Percentiles rank a stretch among this genome's conserved stretches.
These are phyloP conservation scores for Plecturocebus donacophilus DNA, from an alignment of 2,113 vertebrate species.

Conservation along the genomic window DNA sequence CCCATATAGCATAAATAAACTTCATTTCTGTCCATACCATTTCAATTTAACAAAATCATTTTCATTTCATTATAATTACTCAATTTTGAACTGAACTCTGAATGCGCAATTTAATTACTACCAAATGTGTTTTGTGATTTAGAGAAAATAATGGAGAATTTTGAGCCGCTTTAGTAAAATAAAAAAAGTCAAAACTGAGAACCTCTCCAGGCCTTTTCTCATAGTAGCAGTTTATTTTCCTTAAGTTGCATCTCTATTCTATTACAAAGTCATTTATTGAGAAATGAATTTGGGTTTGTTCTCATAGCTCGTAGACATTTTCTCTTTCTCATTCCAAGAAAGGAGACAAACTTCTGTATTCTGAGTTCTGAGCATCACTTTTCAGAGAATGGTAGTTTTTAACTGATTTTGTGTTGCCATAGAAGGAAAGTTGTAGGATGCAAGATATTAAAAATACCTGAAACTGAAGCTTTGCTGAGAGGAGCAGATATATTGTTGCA, in stretches of 20 bases:
- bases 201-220: background rate
- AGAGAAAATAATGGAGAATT: slow-evolving; percentile 11
- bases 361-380: background rate
- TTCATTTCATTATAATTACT: slow-evolving; percentile 9
- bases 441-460: background rate
- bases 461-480: background rate
- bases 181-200: background rate
- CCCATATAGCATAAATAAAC: background rate
- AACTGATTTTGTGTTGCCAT: background rate
- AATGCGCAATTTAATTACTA: background rate
- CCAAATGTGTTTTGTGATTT: background rate
- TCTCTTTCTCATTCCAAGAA: background rate
- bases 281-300: background rate
- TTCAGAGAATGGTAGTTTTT: background rate
- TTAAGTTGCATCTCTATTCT: background rate
- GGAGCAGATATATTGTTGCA: background rate
- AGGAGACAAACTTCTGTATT: background rate
- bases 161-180: background rate
- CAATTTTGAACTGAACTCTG: background rate
- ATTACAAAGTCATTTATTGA: background rate
- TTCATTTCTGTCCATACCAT: background rate
- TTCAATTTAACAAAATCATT: background rate
- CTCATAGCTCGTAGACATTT: background rate
- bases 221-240: background rate
- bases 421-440: background rate